phyloP scores from a whole-genome alignment of 2,113 vertebrate species.

The Tretioscincus oriximinensis region DNA sequence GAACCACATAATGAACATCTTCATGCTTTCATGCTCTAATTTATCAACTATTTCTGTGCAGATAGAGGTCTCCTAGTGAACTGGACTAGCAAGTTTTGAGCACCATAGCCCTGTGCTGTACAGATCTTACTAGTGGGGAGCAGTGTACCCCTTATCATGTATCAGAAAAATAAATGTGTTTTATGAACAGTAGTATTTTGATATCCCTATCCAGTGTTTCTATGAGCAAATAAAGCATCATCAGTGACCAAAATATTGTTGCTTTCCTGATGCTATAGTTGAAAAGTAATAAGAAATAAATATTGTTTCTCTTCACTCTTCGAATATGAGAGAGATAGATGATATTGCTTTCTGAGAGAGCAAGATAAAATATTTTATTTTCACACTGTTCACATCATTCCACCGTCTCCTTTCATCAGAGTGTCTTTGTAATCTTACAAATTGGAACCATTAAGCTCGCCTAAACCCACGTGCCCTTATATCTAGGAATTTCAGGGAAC shows the following conservation, averaged over 20 bases:
- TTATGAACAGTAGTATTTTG: not conserved
- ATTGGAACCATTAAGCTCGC: conserved; percentile 2
- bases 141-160: too few species aligned
- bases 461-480: conserved; percentile 16
- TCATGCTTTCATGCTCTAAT: too few species aligned
- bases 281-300: not conserved
- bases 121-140: too few species aligned
- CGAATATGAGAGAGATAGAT: conserved; percentile 24
- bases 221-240: not conserved
- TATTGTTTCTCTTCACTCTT: conserved; percentile 21
- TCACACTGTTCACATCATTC: not conserved
- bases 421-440: conserved; percentile 28
- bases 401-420: conserved; percentile 22
- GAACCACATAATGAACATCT: too few species aligned
- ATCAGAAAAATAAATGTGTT: too few species aligned
- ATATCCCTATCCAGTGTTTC: not conserved
- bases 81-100: too few species aligned
- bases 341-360: conserved; percentile 11
- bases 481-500: conserved; percentile 37
- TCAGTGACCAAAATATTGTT: not conserved
- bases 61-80: too few species aligned
- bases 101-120: too few species aligned
- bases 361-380: conserved; percentile 14
- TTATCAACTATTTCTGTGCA: too few species aligned
- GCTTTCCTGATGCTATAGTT: not conserved